Conservation (phyloP, 2,113 vertebrate species). For the Delphinapterus leucas region DNA sequence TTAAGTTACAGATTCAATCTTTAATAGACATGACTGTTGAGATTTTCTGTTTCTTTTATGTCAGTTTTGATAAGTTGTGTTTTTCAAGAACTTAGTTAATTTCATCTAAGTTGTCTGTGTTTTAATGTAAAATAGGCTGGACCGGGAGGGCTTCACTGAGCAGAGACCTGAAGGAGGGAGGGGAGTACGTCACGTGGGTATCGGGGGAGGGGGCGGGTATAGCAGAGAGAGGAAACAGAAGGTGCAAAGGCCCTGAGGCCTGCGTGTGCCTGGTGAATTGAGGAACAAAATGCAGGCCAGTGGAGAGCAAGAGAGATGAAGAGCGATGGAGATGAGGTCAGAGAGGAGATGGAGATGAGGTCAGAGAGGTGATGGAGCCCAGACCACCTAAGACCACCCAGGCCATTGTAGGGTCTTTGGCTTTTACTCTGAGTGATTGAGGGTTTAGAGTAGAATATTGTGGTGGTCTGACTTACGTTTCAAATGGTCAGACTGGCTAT, state of each 20-base stretch:
- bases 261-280: rapidly evolving
- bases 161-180: background rate
- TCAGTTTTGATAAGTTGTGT: background rate
- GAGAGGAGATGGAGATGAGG: background rate
- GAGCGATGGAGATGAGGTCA: background rate
- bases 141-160: background rate
- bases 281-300: background rate
- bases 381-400: background rate
- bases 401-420: background rate
- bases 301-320: background rate
- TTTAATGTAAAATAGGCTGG: background rate
- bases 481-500: background rate
- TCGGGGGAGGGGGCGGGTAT: rapidly evolving
- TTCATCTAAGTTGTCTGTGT: background rate
- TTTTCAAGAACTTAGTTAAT: background rate
- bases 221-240: background rate
- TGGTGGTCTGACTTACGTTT: background rate
- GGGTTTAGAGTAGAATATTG: background rate
- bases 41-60: background rate
- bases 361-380: too few species aligned
- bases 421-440: background rate
- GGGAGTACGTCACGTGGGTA: rapidly evolving
- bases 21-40: background rate
- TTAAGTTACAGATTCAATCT: background rate
- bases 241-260: background rate